Base-by-base conservation (phyloP, 2,888 invertebrate species). In the Sturmia bella region DNA sequence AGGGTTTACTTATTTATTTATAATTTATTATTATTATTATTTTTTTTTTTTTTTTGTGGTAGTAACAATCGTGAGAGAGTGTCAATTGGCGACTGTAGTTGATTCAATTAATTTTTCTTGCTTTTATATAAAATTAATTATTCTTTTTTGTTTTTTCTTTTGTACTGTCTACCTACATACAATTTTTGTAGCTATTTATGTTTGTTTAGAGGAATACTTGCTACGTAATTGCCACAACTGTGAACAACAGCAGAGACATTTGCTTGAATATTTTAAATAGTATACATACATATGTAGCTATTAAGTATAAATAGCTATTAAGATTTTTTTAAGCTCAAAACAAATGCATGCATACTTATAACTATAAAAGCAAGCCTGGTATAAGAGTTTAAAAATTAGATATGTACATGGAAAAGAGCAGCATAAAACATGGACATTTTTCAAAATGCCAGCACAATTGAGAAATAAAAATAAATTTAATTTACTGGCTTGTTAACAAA, bases 21-120 rank as follows among this genome's bases (percentile, higher is more conserved):
- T n/a, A n/a, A n/a, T n/a, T n/a, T n/a, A n/a, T n/a, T n/a, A n/a
- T n/a, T n/a, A n/a, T n/a, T n/a, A n/a, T n/a, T n/a, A n/a, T n/a
- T 7, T 32, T 5, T 7, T 32, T 7, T 15, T 24, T 64, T 54
- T 45, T 63, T 1, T 32, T 56, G 27, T 45, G 75, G n/a, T n/a
- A n/a, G n/a, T n/a, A n/a, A 57, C 63, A 50, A 50, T 69, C 57
- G 56, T 69, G 52, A 63, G 69, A 72, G 72, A 63, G 73, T 50
- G 43, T 64, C 73, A 83, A 84, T 83, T 85, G 84, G 84, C 87
- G 87, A 89, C 89, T 89, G 89, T 87, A 85, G 85, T 85, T 85
- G 86, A 85, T 87, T 84, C 85, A 88, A 88, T 88, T 88, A 88
- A 87, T 87, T 88, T 85, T 88, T 88, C 88, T 88, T 88, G 86